Evolutionary conservation across 2,113 vertebrate species (phyloP).

Genomic region (Myotis davidii): DNA sequence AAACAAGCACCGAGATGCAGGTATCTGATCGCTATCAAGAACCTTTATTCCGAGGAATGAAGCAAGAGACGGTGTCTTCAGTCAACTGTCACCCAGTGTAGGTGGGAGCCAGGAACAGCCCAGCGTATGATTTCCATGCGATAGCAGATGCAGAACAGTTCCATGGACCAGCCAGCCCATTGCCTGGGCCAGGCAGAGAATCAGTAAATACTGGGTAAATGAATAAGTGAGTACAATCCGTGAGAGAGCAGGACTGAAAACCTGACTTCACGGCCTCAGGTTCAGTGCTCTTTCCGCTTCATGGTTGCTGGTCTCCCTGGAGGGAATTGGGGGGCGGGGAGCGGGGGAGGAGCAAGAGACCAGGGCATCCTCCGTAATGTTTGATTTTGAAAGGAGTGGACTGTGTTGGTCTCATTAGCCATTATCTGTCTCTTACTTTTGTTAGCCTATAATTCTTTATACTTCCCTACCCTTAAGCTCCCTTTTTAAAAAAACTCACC

Average conservation of each 20-base stretch:
- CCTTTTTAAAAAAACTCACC: background rate
- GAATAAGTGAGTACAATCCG: background rate
- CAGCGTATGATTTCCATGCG: background rate
- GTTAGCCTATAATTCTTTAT: background rate
- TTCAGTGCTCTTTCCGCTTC: background rate
- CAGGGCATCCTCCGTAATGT: background rate
- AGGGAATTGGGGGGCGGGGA: background rate
- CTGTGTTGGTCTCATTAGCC: background rate
- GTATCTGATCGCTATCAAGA: constrained; percentile 59
- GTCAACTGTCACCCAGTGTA: background rate
- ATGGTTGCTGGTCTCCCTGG: background rate
- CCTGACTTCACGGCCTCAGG: background rate
- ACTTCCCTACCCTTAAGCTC: background rate
- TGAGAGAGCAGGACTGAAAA: background rate
- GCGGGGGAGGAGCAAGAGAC: background rate
- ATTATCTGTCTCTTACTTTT: background rate
- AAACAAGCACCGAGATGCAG: background rate
- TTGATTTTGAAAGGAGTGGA: background rate
- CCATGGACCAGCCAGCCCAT: background rate
- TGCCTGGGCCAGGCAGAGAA: background rate
- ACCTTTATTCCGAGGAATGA: constrained; percentile 54
- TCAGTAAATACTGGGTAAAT: background rate
- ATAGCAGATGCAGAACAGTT: background rate
- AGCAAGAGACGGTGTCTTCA: constrained; percentile 58
- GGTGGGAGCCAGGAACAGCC: background rate